phyloP scores from a whole-genome alignment of 2,797 vertebrate species.

The Poeciliopsis infans region DNA sequence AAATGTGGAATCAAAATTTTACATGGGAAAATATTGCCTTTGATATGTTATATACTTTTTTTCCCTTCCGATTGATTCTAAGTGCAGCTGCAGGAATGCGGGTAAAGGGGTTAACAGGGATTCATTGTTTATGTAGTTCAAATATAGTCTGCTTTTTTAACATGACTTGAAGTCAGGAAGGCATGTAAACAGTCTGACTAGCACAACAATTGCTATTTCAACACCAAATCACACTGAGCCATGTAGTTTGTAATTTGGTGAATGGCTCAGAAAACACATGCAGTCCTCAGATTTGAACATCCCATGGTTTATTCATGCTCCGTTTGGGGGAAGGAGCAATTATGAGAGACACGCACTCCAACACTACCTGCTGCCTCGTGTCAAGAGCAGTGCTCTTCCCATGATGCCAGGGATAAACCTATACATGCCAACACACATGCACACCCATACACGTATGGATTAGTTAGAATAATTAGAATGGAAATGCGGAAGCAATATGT shows the following conservation, averaged over 20 bases:
- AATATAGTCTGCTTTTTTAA: background rate
- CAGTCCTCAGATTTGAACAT: constrained; percentile 44
- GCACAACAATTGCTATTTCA: constrained; percentile 42
- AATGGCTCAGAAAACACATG: constrained; percentile 37
- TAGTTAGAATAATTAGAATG: constrained; percentile 73
- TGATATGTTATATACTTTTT: background rate
- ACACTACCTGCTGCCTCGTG: constrained; percentile 66
- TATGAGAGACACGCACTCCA: constrained; percentile 45
- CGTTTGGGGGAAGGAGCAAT: constrained; percentile 48
- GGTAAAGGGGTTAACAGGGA: background rate
- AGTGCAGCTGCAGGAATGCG: background rate
- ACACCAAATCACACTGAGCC: constrained; percentile 23
- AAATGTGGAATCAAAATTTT: background rate
- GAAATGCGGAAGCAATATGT: constrained; percentile 72
- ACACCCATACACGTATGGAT: constrained; percentile 46
- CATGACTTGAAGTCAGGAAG: background rate
- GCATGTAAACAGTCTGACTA: constrained; percentile 21
- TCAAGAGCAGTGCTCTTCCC: constrained; percentile 48
- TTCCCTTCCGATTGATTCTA: background rate
- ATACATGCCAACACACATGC: constrained; percentile 19
- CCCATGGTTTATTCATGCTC: constrained; percentile 72
- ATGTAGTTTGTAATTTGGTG: constrained; percentile 45
- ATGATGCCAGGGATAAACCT: constrained; percentile 48
- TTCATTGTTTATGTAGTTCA: background rate
- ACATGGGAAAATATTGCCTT: background rate